These are phyloP conservation scores for Rhodophaea formosa DNA, from an alignment of 2,888 invertebrate genomes.

Conservation along the genomic window DNA sequence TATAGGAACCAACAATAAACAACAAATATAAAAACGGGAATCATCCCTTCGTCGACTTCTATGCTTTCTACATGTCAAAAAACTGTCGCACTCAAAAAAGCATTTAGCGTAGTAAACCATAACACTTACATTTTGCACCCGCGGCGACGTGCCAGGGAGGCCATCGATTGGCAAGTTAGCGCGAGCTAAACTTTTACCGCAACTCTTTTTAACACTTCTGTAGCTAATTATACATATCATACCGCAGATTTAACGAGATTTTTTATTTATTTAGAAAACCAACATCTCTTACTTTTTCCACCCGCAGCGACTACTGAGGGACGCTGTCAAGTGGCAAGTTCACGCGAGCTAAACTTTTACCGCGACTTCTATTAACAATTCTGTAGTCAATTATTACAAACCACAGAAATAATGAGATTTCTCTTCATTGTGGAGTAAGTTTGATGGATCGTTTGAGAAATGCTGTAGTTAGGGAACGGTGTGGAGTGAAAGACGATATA, in stretches of 20 bases:
- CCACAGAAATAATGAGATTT: conserved; percentile 30
- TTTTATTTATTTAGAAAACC: no score
- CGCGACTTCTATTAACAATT: conserved; percentile 68
- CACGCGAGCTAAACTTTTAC: conserved; percentile 62
- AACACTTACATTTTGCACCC: conserved; percentile 23
- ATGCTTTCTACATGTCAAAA: no score
- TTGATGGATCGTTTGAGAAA: no score
- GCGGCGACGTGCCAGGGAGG: conserved; percentile 37
- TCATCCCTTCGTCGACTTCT: no score
- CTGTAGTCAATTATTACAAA: conserved; percentile 70
- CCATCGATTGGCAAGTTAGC: conserved; percentile 62
- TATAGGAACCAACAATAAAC: no score
- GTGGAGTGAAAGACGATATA: no score
- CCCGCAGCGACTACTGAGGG: conserved; percentile 35
- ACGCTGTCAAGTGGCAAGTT: conserved; percentile 60
- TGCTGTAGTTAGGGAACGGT: no score
- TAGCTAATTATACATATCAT: conserved; percentile 69
- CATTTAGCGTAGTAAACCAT: no score
- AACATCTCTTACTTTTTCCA: conserved; percentile 17
- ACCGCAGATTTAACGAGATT: no score
- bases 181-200: conserved; percentile 61
- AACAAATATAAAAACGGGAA: no score
- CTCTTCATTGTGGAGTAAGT: no score
- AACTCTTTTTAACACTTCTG: conserved; percentile 68
- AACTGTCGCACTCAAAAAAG: no score